phyloP scores from a whole-genome alignment of 2,797 vertebrate genomes.

The Leptodactylus fallax region DNA sequence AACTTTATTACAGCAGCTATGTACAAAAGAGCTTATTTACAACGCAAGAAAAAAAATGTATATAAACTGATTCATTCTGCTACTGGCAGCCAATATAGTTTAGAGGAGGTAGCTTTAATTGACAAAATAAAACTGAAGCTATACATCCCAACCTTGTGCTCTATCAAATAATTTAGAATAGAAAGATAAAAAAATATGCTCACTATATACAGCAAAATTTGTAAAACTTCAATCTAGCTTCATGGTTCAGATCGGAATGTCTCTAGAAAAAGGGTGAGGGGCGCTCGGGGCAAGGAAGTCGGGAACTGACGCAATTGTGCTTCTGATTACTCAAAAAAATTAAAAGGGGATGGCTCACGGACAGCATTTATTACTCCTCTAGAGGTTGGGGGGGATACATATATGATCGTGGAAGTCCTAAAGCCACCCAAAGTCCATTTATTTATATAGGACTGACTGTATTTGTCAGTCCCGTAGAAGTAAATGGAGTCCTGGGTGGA shows the following conservation, averaged over 20 bases:
- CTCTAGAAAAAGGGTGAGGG: conserved; percentile 58
- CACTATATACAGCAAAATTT: conserved; percentile 82
- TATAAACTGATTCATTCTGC: conserved; percentile 85
- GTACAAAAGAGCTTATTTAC: conserved; percentile 88
- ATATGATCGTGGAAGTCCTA: too few species aligned
- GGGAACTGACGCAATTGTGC: conserved; percentile 65
- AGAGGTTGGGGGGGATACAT: too few species aligned
- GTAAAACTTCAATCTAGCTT: conserved; percentile 77
- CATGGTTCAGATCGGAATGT: conserved; percentile 67
- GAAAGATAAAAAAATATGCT: conserved; percentile 86
- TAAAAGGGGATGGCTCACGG: neutral
- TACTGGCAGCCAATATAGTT: conserved; percentile 90
- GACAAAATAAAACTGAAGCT: conserved; percentile 85
- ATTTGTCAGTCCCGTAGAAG: too few species aligned
- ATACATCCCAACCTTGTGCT: conserved; percentile 86
- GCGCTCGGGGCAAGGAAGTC: conserved; percentile 66
- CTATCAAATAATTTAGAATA: conserved; percentile 94
- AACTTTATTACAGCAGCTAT: conserved; percentile 84
- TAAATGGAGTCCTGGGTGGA: too few species aligned
- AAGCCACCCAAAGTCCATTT: too few species aligned
- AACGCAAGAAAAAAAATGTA: conserved; percentile 77
- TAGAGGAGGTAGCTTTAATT: conserved; percentile 97
- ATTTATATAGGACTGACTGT: too few species aligned
- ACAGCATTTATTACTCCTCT: too few species aligned
- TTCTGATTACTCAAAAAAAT: conserved; percentile 66